Conservation (phyloP, 2,888 invertebrate genomes). For the Dysmachus trigonus region DNA sequence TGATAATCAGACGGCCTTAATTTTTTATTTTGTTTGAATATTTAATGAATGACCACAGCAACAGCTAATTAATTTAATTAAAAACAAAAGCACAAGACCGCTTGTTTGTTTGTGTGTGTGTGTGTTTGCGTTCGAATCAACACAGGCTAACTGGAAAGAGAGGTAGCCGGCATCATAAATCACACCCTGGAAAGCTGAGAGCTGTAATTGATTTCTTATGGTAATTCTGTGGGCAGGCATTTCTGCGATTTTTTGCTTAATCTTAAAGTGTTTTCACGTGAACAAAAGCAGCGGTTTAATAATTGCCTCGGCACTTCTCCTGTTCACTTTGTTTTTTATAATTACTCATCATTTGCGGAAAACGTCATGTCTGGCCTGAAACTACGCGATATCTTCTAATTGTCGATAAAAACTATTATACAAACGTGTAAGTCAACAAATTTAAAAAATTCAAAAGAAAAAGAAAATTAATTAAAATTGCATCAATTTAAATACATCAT, state of each 20-base stretch:
- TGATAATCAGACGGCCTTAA: slow-evolving; percentile 33
- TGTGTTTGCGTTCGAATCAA: slow-evolving; percentile 17
- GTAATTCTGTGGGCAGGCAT: slow-evolving; percentile 1
- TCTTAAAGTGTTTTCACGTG: neutral
- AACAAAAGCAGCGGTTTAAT: neutral
- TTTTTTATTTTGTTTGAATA: slow-evolving; percentile 27
- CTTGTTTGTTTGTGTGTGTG: neutral
- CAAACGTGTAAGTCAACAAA: neutral
- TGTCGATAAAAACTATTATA: neutral
- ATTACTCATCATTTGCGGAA: neutral
- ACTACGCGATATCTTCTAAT: neutral
- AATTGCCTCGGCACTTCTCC: neutral
- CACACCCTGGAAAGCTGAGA: slow-evolving; percentile 16
- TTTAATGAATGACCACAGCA: slow-evolving; percentile 1
- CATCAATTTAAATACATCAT: no score
- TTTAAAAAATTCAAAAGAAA: no score
- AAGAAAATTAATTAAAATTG: no score
- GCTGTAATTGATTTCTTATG: slow-evolving; percentile 24
- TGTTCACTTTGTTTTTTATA: neutral
- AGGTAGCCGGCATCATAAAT: slow-evolving; percentile 35
- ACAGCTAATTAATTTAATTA: slow-evolving; percentile 29
- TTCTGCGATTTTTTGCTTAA: neutral
- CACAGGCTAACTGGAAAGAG: neutral
- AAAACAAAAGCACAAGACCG: neutral
- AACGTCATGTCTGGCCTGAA: neutral